These are phyloP conservation scores for Pluvianellus socialis DNA, from an alignment of 2,113 vertebrate genomes.

Conservation along the genomic window DNA sequence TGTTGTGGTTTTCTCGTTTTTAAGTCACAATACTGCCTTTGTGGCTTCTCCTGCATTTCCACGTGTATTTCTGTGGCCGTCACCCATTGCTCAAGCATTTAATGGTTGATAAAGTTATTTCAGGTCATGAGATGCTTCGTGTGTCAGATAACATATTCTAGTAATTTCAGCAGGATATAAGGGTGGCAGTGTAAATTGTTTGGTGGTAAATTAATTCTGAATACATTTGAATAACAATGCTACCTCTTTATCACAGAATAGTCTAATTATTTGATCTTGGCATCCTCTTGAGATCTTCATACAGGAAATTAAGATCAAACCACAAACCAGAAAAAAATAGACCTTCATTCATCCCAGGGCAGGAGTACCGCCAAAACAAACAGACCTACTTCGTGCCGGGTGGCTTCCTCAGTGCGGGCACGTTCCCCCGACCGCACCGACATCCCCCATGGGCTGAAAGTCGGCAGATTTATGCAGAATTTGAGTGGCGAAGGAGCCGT, in stretches of 20 bases:
- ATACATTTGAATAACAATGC: constrained; percentile 58
- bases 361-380: not conserved
- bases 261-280: constrained; percentile 58
- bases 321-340: not conserved
- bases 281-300: constrained; percentile 29
- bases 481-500: accelerated
- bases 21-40: not conserved
- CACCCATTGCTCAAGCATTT: not conserved
- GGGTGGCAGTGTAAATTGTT: constrained; percentile 1
- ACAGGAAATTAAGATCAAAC: constrained; percentile 44
- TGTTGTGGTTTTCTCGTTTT: not conserved
- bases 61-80: not conserved
- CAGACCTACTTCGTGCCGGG: not conserved
- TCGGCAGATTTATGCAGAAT: accelerated
- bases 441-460: no score
- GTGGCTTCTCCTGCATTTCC: not conserved
- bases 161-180: not conserved
- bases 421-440: accelerated
- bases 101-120: constrained; percentile 3
- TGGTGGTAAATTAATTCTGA: constrained; percentile 48
- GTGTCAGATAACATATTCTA: constrained; percentile 4
- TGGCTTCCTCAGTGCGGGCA: not conserved
- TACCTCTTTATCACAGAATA: constrained; percentile 45
- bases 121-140: not conserved
- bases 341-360: not conserved